Evolutionary conservation across 2,888 invertebrate species (phyloP).

Genomic region (Lasioglossum zephyrum): DNA sequence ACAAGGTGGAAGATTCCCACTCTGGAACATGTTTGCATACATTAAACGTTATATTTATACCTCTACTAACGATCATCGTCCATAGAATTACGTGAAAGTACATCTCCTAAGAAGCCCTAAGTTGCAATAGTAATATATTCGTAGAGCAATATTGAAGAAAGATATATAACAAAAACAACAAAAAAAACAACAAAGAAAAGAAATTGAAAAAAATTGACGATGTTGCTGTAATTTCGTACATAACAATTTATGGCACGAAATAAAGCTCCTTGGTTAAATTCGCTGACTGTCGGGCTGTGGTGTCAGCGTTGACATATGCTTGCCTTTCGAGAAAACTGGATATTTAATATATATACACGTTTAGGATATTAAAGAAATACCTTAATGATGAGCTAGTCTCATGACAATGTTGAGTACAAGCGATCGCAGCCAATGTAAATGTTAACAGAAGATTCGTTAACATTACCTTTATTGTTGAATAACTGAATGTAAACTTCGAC

Average conservation of each 20-base stretch:
- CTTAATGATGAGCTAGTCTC: conserved; percentile 79
- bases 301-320: conserved; percentile 70
- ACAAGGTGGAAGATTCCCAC: conserved; percentile 70
- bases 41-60: conserved; percentile 50
- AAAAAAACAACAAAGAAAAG: conserved; percentile 39
- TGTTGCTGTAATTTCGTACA: conserved; percentile 70
- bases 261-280: conserved; percentile 61
- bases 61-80: conserved; percentile 58
- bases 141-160: conserved; percentile 61
- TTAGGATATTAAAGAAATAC: conserved; percentile 63
- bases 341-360: conserved; percentile 65
- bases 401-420: conserved; percentile 80
- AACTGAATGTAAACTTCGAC: conserved; percentile 63
- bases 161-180: conserved; percentile 37
- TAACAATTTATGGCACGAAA: conserved; percentile 60
- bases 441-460: conserved; percentile 64
- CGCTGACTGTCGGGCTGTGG: conserved; percentile 49
- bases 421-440: conserved; percentile 68
- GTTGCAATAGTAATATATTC: conserved; percentile 71
- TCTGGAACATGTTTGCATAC: conserved; percentile 43
- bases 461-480: conserved; percentile 66
- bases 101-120: conserved; percentile 51
- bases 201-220: conserved; percentile 42
- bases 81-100: conserved; percentile 69
- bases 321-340: conserved; percentile 76